A percentile compares a stretch with the other conserved stretches of the same genome.
Conservation (phyloP, 2,797 vertebrate species). For the Coregonus sp. region DNA sequence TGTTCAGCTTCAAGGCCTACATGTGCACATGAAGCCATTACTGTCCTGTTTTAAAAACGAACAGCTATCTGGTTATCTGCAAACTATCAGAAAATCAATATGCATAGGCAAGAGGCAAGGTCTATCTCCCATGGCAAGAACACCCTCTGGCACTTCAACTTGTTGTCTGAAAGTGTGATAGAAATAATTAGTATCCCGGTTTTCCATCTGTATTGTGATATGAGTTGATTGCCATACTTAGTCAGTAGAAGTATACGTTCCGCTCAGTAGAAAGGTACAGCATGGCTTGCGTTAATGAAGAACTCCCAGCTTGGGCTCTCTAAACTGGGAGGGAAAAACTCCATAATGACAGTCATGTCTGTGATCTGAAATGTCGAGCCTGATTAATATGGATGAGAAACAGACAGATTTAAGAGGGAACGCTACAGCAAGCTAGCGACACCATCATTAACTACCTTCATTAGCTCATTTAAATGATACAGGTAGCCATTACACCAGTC, state of each 20-base stretch:
- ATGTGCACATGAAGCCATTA: too few relatives aligned
- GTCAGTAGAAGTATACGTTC: not conserved
- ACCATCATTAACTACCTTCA: not conserved
- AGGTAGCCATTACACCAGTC: not conserved
- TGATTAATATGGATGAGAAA: constrained; percentile 15
- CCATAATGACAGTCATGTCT: constrained; percentile 2
- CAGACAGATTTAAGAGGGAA: constrained; percentile 2
- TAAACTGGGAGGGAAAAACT: not conserved
- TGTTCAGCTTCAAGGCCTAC: not conserved
- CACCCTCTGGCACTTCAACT: not conserved
- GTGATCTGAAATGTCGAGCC: not conserved
- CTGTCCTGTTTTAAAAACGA: too few relatives aligned
- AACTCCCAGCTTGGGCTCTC: constrained; percentile 5
- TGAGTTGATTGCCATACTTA: not conserved
- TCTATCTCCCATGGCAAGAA: too few relatives aligned
- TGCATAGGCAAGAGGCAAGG: too few relatives aligned
- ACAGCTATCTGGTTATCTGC: too few relatives aligned
- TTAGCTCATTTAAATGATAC: not conserved
- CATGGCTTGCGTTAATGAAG: constrained; percentile 10
- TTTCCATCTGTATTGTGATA: not conserved
- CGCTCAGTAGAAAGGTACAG: constrained; percentile 6
- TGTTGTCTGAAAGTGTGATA: not conserved
- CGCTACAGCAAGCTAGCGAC: not conserved
- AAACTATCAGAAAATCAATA: too few relatives aligned
- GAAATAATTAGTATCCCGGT: not conserved